Evolutionary conservation across 2,888 invertebrate genomes (phyloP), one percentile per base, ranked within the genome.

Genomic region (Xestoiulus laeticollis): DNA sequence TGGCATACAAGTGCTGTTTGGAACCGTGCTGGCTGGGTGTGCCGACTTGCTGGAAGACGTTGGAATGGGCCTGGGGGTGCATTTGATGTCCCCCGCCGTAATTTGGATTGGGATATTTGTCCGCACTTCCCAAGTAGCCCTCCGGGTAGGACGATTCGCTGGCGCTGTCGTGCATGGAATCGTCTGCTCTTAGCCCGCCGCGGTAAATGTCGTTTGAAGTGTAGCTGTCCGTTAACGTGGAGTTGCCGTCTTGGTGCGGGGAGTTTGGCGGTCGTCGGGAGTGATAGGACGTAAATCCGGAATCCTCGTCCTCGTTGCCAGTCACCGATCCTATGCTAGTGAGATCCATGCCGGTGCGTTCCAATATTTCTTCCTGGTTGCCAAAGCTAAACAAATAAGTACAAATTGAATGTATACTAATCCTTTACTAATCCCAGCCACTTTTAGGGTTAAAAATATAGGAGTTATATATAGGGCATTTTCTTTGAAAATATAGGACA

Each of bases 1-100:
- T 97, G 0, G 96, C 97, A 91, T 97, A 97, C 0, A 97, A 94
- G 0, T 97, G 96, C 90, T 95, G 95, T 88, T 88, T 19, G n/a
- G 86, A 59, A 43, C 87, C 86, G n/a, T 26, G 38, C 68, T 53
- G 44, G 33, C 68, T 82, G 78, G 87, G 82, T 5, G 85, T 78
- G 8, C 30, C 38, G 30, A 22, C 78, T 78, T 44, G 59, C 32
- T 86, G 86, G 86, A 86, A 86, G 48, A 86, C 86, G 16, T 86
- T 38, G 32, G 85, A 43, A 85, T 86, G 86, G 14, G 53, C 86
- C 53, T 43, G 86, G 19, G 59, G 85, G 44, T 38, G 85, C 12
- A 85, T n/a, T 12, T 85, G 86, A 53, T 86, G 86, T 12, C 87
- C 38, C n/a, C 33, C 86, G 53, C 87, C 89, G 30, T 87, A 88